Evolutionary conservation across 2,888 invertebrate genomes (phyloP).

Genomic region (Amiota minor): DNA sequence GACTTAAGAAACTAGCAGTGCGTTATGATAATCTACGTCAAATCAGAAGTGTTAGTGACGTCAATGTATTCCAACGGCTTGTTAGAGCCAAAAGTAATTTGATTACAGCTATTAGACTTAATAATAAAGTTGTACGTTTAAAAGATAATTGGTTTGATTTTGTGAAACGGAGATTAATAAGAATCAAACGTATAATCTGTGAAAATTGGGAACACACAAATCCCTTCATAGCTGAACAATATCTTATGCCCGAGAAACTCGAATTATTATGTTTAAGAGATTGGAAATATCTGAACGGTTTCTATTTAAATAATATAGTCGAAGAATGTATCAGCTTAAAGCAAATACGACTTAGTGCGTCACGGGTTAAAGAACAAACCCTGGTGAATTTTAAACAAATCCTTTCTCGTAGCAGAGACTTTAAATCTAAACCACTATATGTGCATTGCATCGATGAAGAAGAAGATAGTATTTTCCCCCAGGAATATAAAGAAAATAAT

Average conservation of each 20-base stretch:
- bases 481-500: too few relatives aligned
- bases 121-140: slow-evolving; percentile 57
- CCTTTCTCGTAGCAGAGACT: slow-evolving; percentile 46
- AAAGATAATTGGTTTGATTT: slow-evolving; percentile 51
- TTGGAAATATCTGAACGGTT: slow-evolving; percentile 54
- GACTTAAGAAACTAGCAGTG: slow-evolving; percentile 49
- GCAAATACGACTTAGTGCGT: slow-evolving; percentile 48
- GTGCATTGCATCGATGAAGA: too few relatives aligned
- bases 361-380: slow-evolving; percentile 51
- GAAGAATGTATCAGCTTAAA: slow-evolving; percentile 47
- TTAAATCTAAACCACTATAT: too few relatives aligned
- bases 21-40: slow-evolving; percentile 57
- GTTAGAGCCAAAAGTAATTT: slow-evolving; percentile 56
- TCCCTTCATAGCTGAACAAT: slow-evolving; percentile 52
- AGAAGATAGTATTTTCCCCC: too few relatives aligned
- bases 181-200: slow-evolving; percentile 48
- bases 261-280: slow-evolving; percentile 57
- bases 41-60: slow-evolving; percentile 51
- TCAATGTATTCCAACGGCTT: slow-evolving; percentile 59
- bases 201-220: slow-evolving; percentile 58
- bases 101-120: slow-evolving; percentile 55
- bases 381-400: slow-evolving; percentile 46
- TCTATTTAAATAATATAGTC: slow-evolving; percentile 50
- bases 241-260: slow-evolving; percentile 56
- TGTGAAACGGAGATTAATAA: slow-evolving; percentile 51